Percentiles rank a stretch among this genome's conserved stretches.
Evolutionary conservation across 2,113 vertebrate genomes (phyloP).

Genomic region (Lepus americanus): DNA sequence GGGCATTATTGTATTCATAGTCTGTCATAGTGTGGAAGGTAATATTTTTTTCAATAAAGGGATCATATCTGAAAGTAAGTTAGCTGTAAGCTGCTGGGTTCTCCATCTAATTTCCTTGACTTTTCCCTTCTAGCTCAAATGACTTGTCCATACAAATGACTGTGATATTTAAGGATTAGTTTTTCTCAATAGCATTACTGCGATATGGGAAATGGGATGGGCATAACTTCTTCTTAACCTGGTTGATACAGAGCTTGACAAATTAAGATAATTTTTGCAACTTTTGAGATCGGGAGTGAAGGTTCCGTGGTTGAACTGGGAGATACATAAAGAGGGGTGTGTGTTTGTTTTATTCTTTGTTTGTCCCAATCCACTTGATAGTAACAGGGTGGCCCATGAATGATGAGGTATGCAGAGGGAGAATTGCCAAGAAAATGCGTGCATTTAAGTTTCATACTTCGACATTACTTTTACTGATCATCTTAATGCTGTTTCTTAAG

Average conservation of each 20-base stretch:
- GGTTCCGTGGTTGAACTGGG: background rate
- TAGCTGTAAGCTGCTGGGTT: background rate
- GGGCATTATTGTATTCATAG: too few species aligned
- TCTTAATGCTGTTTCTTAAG: conserved; percentile 1
- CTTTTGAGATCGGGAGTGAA: background rate
- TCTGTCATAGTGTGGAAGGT: too few species aligned
- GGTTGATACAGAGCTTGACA: background rate
- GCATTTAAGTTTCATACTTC: background rate
- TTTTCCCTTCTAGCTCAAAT: background rate
- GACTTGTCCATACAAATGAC: background rate
- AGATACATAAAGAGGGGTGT: background rate
- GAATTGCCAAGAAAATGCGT: background rate
- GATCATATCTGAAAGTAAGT: conserved; percentile 6
- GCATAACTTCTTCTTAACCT: background rate
- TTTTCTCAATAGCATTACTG: background rate
- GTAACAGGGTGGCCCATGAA: background rate
- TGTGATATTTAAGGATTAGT: background rate
- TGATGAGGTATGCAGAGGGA: background rate
- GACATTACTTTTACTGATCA: background rate
- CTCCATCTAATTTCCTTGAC: background rate
- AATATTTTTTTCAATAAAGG: conserved; percentile 10
- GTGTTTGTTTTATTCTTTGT: background rate
- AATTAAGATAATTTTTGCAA: background rate
- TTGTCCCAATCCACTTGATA: background rate
- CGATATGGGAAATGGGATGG: background rate